A percentile compares a stretch with the other conserved stretches of the same genome.
phyloP scores from a whole-genome alignment of 2,888 invertebrate species.

The Mythimna ferrago region DNA sequence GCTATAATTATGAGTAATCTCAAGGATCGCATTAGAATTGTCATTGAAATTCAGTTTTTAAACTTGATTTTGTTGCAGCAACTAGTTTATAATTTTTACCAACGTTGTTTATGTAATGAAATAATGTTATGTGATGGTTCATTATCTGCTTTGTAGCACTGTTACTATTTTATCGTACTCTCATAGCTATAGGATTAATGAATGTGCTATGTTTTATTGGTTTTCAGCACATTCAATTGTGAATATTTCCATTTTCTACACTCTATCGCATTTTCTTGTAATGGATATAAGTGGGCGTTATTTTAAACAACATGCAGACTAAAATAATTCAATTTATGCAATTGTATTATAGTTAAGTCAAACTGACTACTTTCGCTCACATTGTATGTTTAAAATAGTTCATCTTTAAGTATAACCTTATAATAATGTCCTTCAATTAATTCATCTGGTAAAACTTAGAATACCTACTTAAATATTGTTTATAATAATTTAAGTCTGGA shows the following conservation, averaged over 20 bases:
- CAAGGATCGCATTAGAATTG: constrained; percentile 36
- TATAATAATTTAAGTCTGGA: constrained; percentile 57
- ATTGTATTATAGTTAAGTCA: constrained; percentile 29
- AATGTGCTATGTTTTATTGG: constrained; percentile 81
- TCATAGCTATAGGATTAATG: constrained; percentile 26
- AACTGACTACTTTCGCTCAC: constrained; percentile 29
- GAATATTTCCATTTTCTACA: constrained; percentile 87
- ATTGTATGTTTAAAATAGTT: constrained; percentile 43
- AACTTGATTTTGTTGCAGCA: constrained; percentile 16
- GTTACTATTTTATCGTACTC: constrained; percentile 20
- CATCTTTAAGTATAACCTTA: constrained; percentile 41
- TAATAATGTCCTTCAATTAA: constrained; percentile 50
- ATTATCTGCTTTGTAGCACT: constrained; percentile 8
- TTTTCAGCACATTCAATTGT: constrained; percentile 77
- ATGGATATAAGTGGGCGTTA: constrained; percentile 58
- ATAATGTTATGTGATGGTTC: constrained; percentile 14
- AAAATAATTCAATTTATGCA: constrained; percentile 29
- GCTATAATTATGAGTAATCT: constrained; percentile 33
- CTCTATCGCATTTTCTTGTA: constrained; percentile 82
- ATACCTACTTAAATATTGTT: constrained; percentile 58
- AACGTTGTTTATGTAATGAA: constrained; percentile 13
- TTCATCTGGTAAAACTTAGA: constrained; percentile 49
- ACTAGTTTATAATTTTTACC: constrained; percentile 16
- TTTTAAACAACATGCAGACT: constrained; percentile 44
- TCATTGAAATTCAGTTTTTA: constrained; percentile 31